A percentile compares a stretch with the other conserved stretches of the same genome.
Evolutionary conservation across 2,888 invertebrate genomes (phyloP).

Genomic region (Odontocolon sp.): DNA sequence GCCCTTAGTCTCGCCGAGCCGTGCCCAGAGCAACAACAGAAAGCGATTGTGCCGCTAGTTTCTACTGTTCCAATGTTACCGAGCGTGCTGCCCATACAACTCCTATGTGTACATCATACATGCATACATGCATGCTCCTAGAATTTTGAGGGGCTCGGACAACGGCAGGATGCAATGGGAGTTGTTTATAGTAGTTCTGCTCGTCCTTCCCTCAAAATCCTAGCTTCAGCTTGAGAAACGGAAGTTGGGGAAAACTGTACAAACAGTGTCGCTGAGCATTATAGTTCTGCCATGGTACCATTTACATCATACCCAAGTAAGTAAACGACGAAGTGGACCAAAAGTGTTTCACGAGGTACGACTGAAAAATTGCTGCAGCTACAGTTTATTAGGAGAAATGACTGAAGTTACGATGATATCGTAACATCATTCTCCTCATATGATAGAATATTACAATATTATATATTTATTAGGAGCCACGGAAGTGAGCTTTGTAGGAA

Average conservation of each 20-base stretch:
- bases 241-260: too few species aligned
- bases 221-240: neutral
- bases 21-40: constrained; percentile 17
- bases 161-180: neutral
- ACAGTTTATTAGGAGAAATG: neutral
- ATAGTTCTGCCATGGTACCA: too few species aligned
- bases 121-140: neutral
- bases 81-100: constrained; percentile 23
- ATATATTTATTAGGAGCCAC: constrained; percentile 5
- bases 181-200: neutral
- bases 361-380: neutral
- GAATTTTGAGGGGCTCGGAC: neutral
- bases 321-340: too few species aligned
- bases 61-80: constrained; percentile 12
- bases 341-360: neutral
- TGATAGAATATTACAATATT: constrained; percentile 12
- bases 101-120: neutral
- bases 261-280: too few species aligned
- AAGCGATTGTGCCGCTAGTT: constrained; percentile 17
- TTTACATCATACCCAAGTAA: too few species aligned
- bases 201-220: neutral
- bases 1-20: neutral
- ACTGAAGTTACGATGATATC: neutral
- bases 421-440: neutral
- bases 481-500: neutral